phyloP scores from a whole-genome alignment of 2,797 vertebrate species.

The Denticeps clupeoides region DNA sequence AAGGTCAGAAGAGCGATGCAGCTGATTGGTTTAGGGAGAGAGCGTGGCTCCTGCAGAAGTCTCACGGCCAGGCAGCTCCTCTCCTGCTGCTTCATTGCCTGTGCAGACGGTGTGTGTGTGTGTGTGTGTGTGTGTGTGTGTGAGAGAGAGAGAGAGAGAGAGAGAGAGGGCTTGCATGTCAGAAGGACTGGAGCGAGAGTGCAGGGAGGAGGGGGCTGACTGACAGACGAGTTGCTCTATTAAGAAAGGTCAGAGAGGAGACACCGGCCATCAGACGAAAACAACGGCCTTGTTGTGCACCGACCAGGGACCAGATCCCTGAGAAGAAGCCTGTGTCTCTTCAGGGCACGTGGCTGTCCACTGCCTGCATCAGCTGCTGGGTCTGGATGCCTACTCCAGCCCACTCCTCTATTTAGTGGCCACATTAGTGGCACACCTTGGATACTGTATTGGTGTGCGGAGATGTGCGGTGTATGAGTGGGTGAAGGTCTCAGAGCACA shows the following conservation, averaged over 20 bases:
- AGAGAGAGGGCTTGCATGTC: conserved; percentile 13
- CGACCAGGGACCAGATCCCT: not conserved
- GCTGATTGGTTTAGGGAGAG: conserved; percentile 41
- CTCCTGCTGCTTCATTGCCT: conserved; percentile 51
- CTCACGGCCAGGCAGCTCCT: conserved; percentile 27
- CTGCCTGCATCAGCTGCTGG: conserved; percentile 14
- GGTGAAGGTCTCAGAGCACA: not conserved
- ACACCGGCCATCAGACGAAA: conserved; percentile 25
- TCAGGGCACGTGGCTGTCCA: not conserved
- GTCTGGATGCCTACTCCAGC: no score
- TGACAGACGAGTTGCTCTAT: not conserved
- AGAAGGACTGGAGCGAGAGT: not conserved
- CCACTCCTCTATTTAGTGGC: no score
- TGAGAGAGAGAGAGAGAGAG: conserved; percentile 12
- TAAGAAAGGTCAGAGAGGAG: conserved; percentile 45
- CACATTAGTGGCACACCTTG: no score
- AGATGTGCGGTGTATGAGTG: not conserved
- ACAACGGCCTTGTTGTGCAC: not conserved
- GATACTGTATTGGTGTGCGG: not conserved
- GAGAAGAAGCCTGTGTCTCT: not conserved
- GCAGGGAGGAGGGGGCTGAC: not conserved
- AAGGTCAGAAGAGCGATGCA: conserved; percentile 52
- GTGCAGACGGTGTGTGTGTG: conserved; percentile 26
- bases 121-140: not conserved
- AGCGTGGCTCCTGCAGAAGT: conserved; percentile 28